A percentile compares a stretch with the other conserved stretches of the same genome.
These are phyloP conservation scores for Oostethus manadensis DNA, from an alignment of 2,113 vertebrate species.

Conservation along the genomic window DNA sequence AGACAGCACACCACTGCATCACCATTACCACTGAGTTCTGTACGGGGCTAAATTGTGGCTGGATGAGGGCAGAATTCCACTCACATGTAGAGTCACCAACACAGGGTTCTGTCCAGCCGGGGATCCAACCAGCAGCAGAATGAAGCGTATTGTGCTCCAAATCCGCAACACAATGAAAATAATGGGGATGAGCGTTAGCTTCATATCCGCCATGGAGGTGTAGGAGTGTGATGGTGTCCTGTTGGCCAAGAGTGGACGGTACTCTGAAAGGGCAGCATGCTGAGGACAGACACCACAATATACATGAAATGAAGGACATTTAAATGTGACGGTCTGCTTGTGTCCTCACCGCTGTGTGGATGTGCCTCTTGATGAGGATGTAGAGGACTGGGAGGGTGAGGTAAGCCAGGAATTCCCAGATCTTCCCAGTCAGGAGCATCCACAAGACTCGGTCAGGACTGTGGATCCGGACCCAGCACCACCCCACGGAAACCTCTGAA, in stretches of 20 bases:
- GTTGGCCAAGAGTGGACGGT: slow-evolving; percentile 82
- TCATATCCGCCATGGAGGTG: slow-evolving; percentile 79
- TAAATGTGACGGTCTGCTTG: neutral
- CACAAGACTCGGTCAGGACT: slow-evolving; percentile 81
- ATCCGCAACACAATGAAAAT: slow-evolving; percentile 89
- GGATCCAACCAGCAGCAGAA: slow-evolving; percentile 81
- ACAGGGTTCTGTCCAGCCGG: slow-evolving; percentile 69
- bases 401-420: slow-evolving; percentile 93
- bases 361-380: slow-evolving; percentile 88
- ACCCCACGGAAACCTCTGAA: slow-evolving; percentile 92
- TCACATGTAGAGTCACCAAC: slow-evolving; percentile 87
- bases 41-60: neutral
- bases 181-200: slow-evolving; percentile 87
- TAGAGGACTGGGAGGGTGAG: slow-evolving; percentile 84
- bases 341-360: slow-evolving; percentile 80
- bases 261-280: slow-evolving; percentile 87
- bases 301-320: neutral
- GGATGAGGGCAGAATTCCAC: slow-evolving; percentile 30
- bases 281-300: slow-evolving; percentile 39
- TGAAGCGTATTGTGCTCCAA: slow-evolving; percentile 91
- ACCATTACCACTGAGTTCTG: too few relatives aligned
- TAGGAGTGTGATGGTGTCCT: slow-evolving; percentile 56
- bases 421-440: slow-evolving; percentile 91
- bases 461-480: slow-evolving; percentile 89
- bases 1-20: too few relatives aligned